Evolutionary conservation across 2,113 vertebrate species (phyloP).

Genomic region (Pterocles burchelli): DNA sequence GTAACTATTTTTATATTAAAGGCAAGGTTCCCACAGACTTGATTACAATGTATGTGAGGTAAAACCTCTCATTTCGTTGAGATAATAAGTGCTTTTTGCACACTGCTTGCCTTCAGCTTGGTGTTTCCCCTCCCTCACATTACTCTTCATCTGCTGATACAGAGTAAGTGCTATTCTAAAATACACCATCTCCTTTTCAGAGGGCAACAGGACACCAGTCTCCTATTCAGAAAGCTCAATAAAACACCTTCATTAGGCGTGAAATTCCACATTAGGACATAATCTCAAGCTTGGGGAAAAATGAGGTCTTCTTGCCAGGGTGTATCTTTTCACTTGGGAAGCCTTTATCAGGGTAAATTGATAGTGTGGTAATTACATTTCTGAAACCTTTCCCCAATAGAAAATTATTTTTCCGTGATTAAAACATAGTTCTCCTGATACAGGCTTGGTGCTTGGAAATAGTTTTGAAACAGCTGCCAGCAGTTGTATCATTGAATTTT

Average conservation of each 20-base stretch:
- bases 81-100: neutral
- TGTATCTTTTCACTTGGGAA: neutral
- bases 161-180: neutral
- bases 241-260: neutral
- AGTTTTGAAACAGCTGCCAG: constrained; percentile 23
- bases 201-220: neutral
- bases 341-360: constrained; percentile 14
- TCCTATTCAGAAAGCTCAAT: neutral
- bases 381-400: constrained; percentile 14
- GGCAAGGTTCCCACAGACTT: neutral
- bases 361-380: constrained; percentile 49
- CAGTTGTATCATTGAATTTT: constrained; percentile 24
- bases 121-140: neutral
- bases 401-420: constrained; percentile 50
- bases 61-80: neutral
- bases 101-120: neutral
- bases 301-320: neutral
- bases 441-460: constrained; percentile 32
- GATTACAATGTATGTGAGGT: neutral
- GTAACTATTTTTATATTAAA: neutral
- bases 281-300: neutral
- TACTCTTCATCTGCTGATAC: neutral
- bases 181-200: neutral
- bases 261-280: neutral
- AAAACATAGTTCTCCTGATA: constrained; percentile 12